These are phyloP conservation scores for Mayetiola destructor DNA, from an alignment of 2,888 invertebrate species.

Conservation along the genomic window DNA sequence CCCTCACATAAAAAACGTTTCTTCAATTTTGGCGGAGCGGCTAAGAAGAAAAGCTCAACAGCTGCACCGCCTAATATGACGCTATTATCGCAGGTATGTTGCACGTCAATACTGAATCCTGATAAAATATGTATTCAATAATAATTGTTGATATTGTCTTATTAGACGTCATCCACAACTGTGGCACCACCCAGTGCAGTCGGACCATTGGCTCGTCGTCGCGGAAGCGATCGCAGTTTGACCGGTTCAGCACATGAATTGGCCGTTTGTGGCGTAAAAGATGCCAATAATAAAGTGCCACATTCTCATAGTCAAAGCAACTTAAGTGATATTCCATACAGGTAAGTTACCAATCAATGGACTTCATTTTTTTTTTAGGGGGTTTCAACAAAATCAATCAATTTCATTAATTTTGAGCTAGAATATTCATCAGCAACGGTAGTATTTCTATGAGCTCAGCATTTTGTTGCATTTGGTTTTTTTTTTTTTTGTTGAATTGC, in stretches of 20 bases:
- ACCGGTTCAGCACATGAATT: slow-evolving; percentile 74
- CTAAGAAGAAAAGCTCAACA: slow-evolving; percentile 58
- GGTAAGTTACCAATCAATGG: slow-evolving; percentile 37
- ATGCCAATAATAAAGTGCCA: slow-evolving; percentile 48
- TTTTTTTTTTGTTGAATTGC: background rate
- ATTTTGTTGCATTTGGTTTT: background rate
- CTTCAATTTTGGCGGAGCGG: slow-evolving; percentile 79
- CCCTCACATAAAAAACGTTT: slow-evolving; percentile 80
- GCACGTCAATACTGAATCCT: background rate
- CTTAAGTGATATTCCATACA: slow-evolving; percentile 69
- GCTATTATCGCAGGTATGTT: slow-evolving; percentile 29
- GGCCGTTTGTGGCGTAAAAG: slow-evolving; percentile 54
- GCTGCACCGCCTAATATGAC: slow-evolving; percentile 39
- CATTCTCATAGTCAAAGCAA: slow-evolving; percentile 86
- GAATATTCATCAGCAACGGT: background rate
- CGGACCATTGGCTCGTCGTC: slow-evolving; percentile 42
- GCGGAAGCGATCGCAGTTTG: slow-evolving; percentile 72
- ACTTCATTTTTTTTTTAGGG: background rate
- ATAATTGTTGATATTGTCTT: background rate
- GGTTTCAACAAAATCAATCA: background rate
- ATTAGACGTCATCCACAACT: slow-evolving; percentile 17
- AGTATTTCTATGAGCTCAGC: background rate
- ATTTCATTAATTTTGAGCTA: background rate
- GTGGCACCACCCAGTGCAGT: slow-evolving; percentile 25
- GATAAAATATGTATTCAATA: background rate